Base-by-base conservation (phyloP, 2,797 vertebrate genomes). In the Sebastes taczanowskii region DNA sequence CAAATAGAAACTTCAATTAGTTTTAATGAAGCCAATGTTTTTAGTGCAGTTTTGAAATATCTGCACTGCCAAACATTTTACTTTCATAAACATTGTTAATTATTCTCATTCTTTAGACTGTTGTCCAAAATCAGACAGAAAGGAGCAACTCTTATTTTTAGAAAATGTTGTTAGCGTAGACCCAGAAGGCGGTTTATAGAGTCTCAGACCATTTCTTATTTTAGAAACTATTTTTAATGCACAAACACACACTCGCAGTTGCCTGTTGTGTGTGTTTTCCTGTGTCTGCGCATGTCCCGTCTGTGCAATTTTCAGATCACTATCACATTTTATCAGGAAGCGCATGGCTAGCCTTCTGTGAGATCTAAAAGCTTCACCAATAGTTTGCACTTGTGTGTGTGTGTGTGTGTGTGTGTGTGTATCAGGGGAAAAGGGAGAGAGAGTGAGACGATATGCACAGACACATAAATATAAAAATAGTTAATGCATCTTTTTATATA, bases 301-400 rank as follows among this genome's bases (percentile, higher is more conserved):
- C 62, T n/a, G 58, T 42, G 38, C 34, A 56, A 4, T 73, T 74
- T 82, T 82, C 63, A 60, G 65, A 80, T 81, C 74, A 81, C 73
- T 56, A 78, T 58, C 58, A 77, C 70, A 83, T 80, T 71, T 64
- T 25, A 85, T 81, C 67, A 76, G n/a, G 35, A 61, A 73, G 46
- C 23, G 22, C 68, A 72, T 82, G 85, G 42, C 18, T 60, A 46
- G 55, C 53, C 69, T 71, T 64, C 56, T 73, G 67, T 67, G 73
- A 67, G 32, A 80, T 62, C 53, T 67, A 22, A 82, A 63, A 69
- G 65, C 74, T 71, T 59, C 60, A 69, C 27, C 63, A 46, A 68
- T 29, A 42, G 1, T 46, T 25, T 32, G 18, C 42, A 46, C 18
- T 46, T 22, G 20, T 69, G 13, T 53, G 25, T 23, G n/a, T 81